Evolutionary conservation across 2,888 invertebrate species (phyloP).

Genomic region (Drosophila neonasuta): DNA sequence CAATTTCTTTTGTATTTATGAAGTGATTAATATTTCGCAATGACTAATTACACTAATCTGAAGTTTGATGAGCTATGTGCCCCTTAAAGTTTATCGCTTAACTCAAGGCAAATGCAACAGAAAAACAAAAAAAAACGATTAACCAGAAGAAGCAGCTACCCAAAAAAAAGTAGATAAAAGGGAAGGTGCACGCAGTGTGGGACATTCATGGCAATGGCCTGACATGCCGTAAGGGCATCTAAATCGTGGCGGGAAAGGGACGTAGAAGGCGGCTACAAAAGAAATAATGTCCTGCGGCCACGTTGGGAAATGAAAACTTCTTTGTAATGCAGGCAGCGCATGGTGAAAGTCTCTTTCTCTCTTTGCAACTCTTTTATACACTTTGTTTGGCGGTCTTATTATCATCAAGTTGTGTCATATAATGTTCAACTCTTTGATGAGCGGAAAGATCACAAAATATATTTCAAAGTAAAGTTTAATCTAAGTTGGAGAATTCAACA

Average conservation of each 20-base stretch:
- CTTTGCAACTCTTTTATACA: background rate
- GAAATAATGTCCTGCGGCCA: constrained; percentile 73
- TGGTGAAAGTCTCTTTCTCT: constrained; percentile 37
- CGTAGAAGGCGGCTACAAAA: constrained; percentile 25
- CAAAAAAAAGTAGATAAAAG: constrained; percentile 9
- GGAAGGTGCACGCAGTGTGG: constrained; percentile 35
- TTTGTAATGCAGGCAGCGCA: constrained; percentile 64
- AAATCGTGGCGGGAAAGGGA: constrained; percentile 38
- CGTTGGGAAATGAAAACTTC: constrained; percentile 73
- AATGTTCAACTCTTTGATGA: background rate
- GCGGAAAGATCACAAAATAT: background rate
- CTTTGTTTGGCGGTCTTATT: constrained; percentile 5
- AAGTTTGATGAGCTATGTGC: constrained; percentile 28
- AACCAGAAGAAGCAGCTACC: constrained; percentile 22
- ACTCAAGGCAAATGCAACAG: constrained; percentile 51
- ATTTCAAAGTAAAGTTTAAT: background rate
- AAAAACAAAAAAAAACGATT: too few relatives aligned
- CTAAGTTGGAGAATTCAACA: too few relatives aligned
- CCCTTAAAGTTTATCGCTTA: constrained; percentile 56
- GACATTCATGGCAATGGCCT: constrained; percentile 57
- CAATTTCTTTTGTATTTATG: constrained; percentile 22
- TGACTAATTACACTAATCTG: constrained; percentile 57
- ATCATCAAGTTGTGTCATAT: background rate
- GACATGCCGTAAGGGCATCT: constrained; percentile 58
- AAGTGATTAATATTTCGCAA: constrained; percentile 11